Evolutionary conservation across 2,797 vertebrate species (phyloP).

Genomic region (Falco naumanni): DNA sequence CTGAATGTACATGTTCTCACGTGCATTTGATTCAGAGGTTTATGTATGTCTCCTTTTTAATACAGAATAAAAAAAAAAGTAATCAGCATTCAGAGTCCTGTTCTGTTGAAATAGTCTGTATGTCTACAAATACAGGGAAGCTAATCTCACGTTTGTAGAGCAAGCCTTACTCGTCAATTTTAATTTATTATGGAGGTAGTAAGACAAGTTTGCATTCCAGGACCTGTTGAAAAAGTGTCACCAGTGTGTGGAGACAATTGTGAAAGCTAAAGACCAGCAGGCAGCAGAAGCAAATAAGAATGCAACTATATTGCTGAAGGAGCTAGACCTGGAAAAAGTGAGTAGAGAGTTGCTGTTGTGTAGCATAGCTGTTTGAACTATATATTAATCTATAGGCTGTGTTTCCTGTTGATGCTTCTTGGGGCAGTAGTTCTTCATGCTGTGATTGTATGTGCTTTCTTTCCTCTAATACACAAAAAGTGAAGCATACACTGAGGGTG

Average conservation of each 20-base stretch:
- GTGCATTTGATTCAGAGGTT: accelerated
- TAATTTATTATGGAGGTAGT: background rate
- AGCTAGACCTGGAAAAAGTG: constrained; percentile 97
- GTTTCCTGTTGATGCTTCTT: background rate
- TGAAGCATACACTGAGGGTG: background rate
- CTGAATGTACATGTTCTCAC: background rate
- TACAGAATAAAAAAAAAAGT: background rate
- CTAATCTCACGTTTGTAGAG: background rate
- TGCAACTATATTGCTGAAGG: constrained; percentile 96
- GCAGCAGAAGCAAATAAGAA: constrained; percentile 99
- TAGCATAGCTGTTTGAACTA: background rate
- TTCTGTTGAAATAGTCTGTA: background rate
- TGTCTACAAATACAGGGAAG: background rate
- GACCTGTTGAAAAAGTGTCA: constrained; percentile 98
- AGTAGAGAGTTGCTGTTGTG: background rate
- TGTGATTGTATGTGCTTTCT: background rate
- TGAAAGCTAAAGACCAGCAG: constrained; percentile 99
- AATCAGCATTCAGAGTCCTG: background rate
- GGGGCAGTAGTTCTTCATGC: background rate
- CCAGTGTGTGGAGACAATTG: constrained; percentile 99
- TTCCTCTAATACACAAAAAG: background rate
- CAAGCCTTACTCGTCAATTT: background rate
- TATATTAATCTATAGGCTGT: background rate
- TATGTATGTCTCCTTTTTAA: background rate
- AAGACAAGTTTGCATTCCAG: constrained; percentile 74